A percentile compares a stretch with the other conserved stretches of the same genome.
phyloP scores from a whole-genome alignment of 2,113 vertebrate species.

The Empidonax traillii region DNA sequence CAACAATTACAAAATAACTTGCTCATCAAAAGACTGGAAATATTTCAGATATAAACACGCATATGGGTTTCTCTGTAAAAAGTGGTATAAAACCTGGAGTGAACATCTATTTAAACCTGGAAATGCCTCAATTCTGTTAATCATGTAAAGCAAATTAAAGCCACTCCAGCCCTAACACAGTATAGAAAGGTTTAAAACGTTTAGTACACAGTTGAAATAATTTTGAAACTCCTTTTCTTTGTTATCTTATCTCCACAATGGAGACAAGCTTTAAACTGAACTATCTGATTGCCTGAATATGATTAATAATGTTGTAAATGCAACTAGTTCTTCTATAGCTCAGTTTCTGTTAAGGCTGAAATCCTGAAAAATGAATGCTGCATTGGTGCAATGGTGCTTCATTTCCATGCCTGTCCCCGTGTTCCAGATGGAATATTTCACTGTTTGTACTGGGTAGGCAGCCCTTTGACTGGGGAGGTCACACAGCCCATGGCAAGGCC shows the following conservation, averaged over 20 bases:
- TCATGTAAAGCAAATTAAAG: slow-evolving; percentile 37
- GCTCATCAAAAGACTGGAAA: not conserved
- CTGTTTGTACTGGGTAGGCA: not conserved
- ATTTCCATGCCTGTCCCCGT: not conserved
- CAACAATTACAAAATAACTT: not conserved
- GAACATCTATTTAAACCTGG: slow-evolving; percentile 7
- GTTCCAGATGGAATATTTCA: not conserved
- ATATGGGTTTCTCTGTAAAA: not conserved
- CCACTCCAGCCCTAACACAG: not conserved
- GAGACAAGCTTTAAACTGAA: not conserved
- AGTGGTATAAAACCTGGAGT: slow-evolving; percentile 17
- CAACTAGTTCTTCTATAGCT: not conserved
- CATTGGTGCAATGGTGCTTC: not conserved
- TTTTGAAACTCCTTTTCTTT: not conserved
- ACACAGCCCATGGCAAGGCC: rapidly evolving
- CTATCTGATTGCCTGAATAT: not conserved
- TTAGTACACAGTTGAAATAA: not conserved
- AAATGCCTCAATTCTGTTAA: not conserved
- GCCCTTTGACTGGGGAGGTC: not conserved
- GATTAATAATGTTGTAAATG: not conserved
- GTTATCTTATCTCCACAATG: not conserved
- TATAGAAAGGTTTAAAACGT: not conserved
- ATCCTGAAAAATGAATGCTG: not conserved
- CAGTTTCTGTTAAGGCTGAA: not conserved
- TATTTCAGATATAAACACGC: not conserved